phyloP scores from a whole-genome alignment of 2,113 vertebrate genomes.

The Microcebus griseorufus region DNA sequence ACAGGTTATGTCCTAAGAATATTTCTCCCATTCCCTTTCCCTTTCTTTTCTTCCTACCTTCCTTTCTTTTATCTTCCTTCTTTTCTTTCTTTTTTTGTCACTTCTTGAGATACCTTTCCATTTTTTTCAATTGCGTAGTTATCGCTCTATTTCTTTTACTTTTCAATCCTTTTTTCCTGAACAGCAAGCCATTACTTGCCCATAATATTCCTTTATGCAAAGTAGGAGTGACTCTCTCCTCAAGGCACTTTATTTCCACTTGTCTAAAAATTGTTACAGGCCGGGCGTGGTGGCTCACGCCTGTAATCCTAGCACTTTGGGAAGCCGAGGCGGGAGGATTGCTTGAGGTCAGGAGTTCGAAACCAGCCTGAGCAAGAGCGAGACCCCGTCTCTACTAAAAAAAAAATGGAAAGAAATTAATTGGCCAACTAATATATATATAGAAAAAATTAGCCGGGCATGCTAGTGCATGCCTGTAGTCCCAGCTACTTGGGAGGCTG shows the following conservation, averaged over 20 bases:
- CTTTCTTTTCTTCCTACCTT: neutral
- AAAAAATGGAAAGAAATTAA: too few species aligned
- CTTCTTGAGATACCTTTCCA: neutral
- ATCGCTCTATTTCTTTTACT: neutral
- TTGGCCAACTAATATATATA: too few species aligned
- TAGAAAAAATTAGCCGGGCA: too few species aligned
- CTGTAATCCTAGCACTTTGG: too few species aligned
- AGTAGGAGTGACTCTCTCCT: neutral
- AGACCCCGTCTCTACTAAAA: too few species aligned
- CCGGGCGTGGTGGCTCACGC: too few species aligned
- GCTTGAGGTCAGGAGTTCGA: too few species aligned
- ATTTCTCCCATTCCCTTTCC: neutral
- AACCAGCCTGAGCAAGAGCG: too few species aligned
- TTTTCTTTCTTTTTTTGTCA: neutral
- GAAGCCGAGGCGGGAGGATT: too few species aligned
- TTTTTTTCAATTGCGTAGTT: neutral
- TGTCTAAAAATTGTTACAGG: constrained; percentile 20
- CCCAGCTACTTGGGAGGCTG: too few species aligned
- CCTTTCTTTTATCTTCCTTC: too few species aligned
- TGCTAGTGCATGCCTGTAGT: too few species aligned
- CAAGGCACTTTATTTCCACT: neutral
- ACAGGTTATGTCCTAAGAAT: neutral
- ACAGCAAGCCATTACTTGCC: neutral
- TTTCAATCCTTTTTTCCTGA: neutral
- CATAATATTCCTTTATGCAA: neutral